Evolutionary conservation across 2,797 vertebrate genomes (phyloP), one percentile per base, ranked within the genome.

Genomic region (Tadarida brasiliensis): DNA sequence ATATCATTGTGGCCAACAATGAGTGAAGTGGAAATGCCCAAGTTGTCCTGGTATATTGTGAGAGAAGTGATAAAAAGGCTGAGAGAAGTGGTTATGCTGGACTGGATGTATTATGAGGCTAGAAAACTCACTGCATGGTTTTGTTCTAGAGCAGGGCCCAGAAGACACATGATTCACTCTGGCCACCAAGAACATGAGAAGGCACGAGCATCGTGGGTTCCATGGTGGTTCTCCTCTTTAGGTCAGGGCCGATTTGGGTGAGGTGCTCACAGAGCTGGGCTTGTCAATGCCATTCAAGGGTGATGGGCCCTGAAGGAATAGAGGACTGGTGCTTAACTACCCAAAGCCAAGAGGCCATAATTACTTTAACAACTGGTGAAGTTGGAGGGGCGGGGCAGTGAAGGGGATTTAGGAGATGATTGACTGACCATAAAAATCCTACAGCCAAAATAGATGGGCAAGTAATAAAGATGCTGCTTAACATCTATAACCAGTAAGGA

Each of bases 321-420:
- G 44, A 80, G 33, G 70, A 84, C 83, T 83, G 33, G 30, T 91
- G 33, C 61, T 93, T 83, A 89, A 73, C 44, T 85, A 94, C 47
- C 28, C 77, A 88, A 87, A 95, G 83, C 68, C 80, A 78, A 77
- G 74, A 89, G 61, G 80, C 78, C 30, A 5, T 83, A 88, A 94
- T 78, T 68, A 73, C 28, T 86, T 19, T 92, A 93, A 95, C 68
- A 85, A 82, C 73, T 77, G 44, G 81, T 87, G 26, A 94, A 92
- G 77, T 24, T 80, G 39, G 39, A 44, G 39, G n/a, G 54, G 78
- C 93, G 74, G 39, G 56, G 33, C 47, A 80, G 39, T 78, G 82
- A 96, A 94, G 76, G 56, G 65, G 70, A 4, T 77, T 86, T 67
- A 39, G 49, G 87, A 89, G 68, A 88, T 95, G 63, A 93, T 39